A percentile compares a stretch with the other conserved stretches of the same genome.
Evolutionary conservation across 2,113 vertebrate species (phyloP).

Genomic region (Terrapene triunguis): DNA sequence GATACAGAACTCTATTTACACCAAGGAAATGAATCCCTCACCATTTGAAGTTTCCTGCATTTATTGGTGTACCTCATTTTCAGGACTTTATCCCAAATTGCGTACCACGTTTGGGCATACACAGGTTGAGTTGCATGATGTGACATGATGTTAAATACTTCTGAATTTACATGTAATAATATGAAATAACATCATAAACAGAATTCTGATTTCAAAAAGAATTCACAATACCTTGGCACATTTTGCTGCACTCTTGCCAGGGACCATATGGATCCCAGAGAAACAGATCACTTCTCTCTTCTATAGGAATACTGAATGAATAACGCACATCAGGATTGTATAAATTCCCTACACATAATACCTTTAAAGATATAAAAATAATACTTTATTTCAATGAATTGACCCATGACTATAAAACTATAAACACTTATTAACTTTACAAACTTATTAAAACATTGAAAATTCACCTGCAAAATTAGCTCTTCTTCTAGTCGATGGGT

Average conservation of each 20-base stretch:
- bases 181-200: background rate
- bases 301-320: slow-evolving; percentile 93
- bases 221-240: slow-evolving; percentile 90
- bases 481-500: slow-evolving; percentile 91
- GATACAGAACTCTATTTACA: background rate
- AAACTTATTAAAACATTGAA: slow-evolving; percentile 26
- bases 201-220: background rate
- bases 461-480: slow-evolving; percentile 89
- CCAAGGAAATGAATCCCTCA: background rate
- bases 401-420: slow-evolving; percentile 6
- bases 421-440: background rate
- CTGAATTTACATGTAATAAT: background rate
- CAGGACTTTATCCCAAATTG: background rate
- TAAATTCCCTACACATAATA: slow-evolving; percentile 96
- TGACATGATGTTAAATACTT: background rate
- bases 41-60: background rate
- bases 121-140: background rate
- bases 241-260: slow-evolving; percentile 93
- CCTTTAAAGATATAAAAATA: slow-evolving; percentile 82
- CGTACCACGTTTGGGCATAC: background rate
- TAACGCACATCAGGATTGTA: slow-evolving; percentile 95
- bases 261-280: slow-evolving; percentile 90
- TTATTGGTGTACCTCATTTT: background rate
- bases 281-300: slow-evolving; percentile 88
- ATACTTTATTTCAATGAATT: slow-evolving; percentile 65